Evolutionary conservation across 2,113 vertebrate species (phyloP).

Genomic region (human): DNA sequence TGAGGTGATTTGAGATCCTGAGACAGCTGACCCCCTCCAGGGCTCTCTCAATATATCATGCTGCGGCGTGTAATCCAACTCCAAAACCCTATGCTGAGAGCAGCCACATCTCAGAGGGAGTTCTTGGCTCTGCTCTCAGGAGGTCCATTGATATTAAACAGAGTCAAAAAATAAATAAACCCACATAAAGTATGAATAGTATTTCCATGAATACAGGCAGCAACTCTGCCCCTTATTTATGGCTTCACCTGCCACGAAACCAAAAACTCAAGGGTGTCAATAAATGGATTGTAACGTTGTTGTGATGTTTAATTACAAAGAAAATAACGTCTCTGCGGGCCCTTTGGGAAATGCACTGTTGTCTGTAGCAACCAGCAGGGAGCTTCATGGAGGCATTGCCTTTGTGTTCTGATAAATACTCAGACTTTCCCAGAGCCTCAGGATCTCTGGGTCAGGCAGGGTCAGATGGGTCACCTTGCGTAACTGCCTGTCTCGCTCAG

Average conservation of each 20-base stretch:
- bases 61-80: not conserved
- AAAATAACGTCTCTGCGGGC: not conserved
- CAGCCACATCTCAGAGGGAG: not conserved
- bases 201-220: not conserved
- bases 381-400: not conserved
- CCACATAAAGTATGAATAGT: not conserved
- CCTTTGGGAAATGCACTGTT: not conserved
- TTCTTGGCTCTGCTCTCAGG: not conserved
- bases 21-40: fast-evolving
- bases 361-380: not conserved
- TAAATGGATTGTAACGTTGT: not conserved
- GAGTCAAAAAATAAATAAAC: conserved; percentile 13
- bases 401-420: not conserved
- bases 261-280: conserved; percentile 40
- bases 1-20: not conserved
- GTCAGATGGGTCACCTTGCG: too few relatives aligned
- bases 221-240: conserved; percentile 45
- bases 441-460: not conserved
- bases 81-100: not conserved
- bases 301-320: conserved; percentile 6
- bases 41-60: fast-evolving
- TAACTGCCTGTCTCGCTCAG: not conserved
- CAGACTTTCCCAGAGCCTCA: not conserved
- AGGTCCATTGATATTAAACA: not conserved
- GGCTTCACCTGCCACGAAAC: not conserved